Conservation (phyloP, 2,113 vertebrate species). For the Heterotilapia buettikoferi region DNA sequence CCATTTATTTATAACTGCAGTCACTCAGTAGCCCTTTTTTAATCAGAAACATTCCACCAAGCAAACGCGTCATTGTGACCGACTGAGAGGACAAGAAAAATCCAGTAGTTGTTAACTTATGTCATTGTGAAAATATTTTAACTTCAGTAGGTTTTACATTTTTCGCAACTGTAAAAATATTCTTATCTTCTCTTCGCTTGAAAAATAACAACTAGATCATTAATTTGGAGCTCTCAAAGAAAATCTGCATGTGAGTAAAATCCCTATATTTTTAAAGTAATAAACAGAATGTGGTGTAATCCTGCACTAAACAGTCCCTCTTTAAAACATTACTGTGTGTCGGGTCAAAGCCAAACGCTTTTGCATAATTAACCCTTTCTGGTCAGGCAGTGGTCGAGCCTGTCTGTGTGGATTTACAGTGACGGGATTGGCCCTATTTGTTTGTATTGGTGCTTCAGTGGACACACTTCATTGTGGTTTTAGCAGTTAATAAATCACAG, state of each 20-base stretch:
- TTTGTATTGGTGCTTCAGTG: conserved; percentile 68
- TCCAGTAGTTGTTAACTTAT: background rate
- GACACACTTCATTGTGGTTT: conserved; percentile 68
- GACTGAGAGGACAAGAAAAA: background rate
- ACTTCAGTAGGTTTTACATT: background rate
- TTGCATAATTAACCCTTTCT: conserved; percentile 69
- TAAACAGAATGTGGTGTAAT: background rate
- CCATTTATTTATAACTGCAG: background rate
- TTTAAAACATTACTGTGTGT: background rate
- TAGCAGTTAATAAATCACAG: conserved; percentile 77
- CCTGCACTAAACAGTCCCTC: background rate
- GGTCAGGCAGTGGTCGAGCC: conserved; percentile 20
- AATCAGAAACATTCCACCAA: background rate
- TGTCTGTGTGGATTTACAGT: conserved; percentile 56
- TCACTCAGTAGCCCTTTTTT: background rate
- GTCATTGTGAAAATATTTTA: background rate
- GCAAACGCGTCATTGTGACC: background rate
- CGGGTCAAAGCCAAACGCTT: conserved; percentile 4
- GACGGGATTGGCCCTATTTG: conserved; percentile 64
- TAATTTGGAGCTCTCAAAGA: background rate
- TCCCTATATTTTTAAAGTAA: background rate
- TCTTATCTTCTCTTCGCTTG: background rate
- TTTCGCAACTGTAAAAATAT: background rate
- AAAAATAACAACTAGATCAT: background rate
- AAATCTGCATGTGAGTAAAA: background rate